These are phyloP conservation scores for Homalodisca vitripennis DNA, from an alignment of 1,140 invertebrate genomes.

Conservation along the genomic window DNA sequence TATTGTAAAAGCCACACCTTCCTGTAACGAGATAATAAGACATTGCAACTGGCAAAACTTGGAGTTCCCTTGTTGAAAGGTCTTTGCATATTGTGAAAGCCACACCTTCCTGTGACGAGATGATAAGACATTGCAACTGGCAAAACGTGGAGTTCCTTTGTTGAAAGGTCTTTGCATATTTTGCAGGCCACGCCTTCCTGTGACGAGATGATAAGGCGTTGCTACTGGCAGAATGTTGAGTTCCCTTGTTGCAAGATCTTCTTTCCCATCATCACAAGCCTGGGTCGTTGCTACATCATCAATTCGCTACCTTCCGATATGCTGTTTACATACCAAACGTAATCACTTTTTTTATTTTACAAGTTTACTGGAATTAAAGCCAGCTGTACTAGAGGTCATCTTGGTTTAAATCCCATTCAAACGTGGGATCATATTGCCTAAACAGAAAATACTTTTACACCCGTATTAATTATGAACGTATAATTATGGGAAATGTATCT, in stretches of 20 bases:
- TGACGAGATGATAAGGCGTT: neutral
- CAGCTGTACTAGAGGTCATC: too few species aligned
- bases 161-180: neutral
- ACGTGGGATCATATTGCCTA: too few species aligned
- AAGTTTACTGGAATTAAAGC: too few species aligned
- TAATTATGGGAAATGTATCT: too few species aligned
- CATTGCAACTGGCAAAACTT: neutral
- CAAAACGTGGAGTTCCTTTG: neutral
- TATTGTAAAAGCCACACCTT: neutral
- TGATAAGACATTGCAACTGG: neutral
- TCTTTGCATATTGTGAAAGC: neutral
- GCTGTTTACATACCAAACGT: neutral
- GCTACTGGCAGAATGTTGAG: neutral
- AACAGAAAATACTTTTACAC: too few species aligned
- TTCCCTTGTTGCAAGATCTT: neutral
- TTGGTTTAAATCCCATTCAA: too few species aligned
- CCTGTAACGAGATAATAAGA: neutral
- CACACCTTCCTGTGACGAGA: neutral
- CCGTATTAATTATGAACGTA: too few species aligned
- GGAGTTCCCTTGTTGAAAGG: neutral
- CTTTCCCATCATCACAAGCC: neutral
- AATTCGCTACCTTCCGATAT: slow-evolving; percentile 3
- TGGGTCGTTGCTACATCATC: neutral
- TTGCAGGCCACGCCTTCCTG: neutral
- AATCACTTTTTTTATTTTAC: too few species aligned